Evolutionary conservation across 2,113 vertebrate genomes (phyloP).

Genomic region (Pseudopodoces humilis): DNA sequence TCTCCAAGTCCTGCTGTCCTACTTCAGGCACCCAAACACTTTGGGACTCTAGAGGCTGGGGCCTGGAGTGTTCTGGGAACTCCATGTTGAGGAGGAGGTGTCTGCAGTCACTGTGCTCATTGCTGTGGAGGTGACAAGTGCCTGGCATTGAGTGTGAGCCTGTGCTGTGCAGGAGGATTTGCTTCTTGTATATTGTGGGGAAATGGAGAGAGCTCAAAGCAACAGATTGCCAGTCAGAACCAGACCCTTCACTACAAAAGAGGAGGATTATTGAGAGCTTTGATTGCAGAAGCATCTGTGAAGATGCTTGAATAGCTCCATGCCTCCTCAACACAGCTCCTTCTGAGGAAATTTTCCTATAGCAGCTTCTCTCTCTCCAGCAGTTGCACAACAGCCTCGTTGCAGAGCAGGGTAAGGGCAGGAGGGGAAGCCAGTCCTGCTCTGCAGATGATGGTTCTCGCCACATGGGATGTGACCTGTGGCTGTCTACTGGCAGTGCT

Average conservation of each 20-base stretch:
- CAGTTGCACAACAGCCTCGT: background rate
- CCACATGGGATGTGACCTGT: rapidly evolving
- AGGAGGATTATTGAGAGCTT: conserved; percentile 33
- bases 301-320: conserved; percentile 34
- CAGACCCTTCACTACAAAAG: conserved; percentile 24
- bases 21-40: background rate
- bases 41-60: background rate
- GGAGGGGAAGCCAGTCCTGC: background rate
- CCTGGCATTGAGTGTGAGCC: background rate
- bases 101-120: background rate
- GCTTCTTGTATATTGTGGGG: background rate
- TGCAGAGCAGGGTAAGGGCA: background rate
- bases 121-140: background rate
- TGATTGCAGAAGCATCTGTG: conserved; percentile 53
- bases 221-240: conserved; percentile 32
- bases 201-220: conserved; percentile 1
- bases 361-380: background rate
- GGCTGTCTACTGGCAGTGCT: background rate
- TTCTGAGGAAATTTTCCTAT: background rate
- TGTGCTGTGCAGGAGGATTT: background rate
- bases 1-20: background rate
- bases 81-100: background rate
- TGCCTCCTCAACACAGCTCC: background rate
- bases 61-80: background rate
- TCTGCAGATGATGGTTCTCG: background rate